Conservation (phyloP, 2,113 vertebrate genomes). For the Haemorhous mexicanus region DNA sequence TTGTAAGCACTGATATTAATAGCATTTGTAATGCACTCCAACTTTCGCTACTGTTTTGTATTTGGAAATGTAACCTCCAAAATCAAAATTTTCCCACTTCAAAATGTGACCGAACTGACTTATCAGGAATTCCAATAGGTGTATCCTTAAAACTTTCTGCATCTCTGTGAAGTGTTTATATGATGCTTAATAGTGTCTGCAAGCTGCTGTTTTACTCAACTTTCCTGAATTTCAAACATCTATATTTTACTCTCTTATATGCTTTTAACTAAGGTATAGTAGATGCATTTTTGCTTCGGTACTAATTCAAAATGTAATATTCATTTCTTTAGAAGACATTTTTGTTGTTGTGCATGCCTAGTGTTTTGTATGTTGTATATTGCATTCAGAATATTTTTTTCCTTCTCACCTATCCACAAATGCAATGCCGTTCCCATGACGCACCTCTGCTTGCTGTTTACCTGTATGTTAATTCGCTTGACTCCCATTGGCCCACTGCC, state of each 20-base stretch:
- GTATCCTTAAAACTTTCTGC: slow-evolving; percentile 69
- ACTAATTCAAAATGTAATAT: slow-evolving; percentile 94
- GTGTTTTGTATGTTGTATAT: slow-evolving; percentile 99
- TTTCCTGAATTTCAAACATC: slow-evolving; percentile 86
- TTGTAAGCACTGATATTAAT: not conserved
- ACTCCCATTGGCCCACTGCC: slow-evolving; percentile 99
- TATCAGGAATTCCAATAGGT: slow-evolving; percentile 74
- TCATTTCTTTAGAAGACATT: slow-evolving; percentile 92
- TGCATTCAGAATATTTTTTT: slow-evolving; percentile 99
- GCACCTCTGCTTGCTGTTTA: slow-evolving; percentile 99
- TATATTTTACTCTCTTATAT: slow-evolving; percentile 89
- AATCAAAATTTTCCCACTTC: slow-evolving; percentile 1
- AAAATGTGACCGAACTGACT: slow-evolving; percentile 68
- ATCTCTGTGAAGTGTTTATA: slow-evolving; percentile 78
- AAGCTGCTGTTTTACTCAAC: slow-evolving; percentile 84
- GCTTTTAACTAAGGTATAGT: slow-evolving; percentile 89
- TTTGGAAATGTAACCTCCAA: not conserved
- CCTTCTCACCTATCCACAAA: slow-evolving; percentile 99
- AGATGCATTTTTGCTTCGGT: slow-evolving; percentile 88
- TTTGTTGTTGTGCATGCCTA: slow-evolving; percentile 99
- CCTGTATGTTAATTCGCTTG: slow-evolving; percentile 99
- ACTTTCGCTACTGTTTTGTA: not conserved
- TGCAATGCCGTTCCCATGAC: slow-evolving; percentile 99
- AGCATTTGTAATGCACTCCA: not conserved
- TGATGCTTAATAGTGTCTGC: slow-evolving; percentile 82